These are phyloP conservation scores for Hycleus phaleratus DNA, from an alignment of 1,140 invertebrate species.

Conservation along the genomic window DNA sequence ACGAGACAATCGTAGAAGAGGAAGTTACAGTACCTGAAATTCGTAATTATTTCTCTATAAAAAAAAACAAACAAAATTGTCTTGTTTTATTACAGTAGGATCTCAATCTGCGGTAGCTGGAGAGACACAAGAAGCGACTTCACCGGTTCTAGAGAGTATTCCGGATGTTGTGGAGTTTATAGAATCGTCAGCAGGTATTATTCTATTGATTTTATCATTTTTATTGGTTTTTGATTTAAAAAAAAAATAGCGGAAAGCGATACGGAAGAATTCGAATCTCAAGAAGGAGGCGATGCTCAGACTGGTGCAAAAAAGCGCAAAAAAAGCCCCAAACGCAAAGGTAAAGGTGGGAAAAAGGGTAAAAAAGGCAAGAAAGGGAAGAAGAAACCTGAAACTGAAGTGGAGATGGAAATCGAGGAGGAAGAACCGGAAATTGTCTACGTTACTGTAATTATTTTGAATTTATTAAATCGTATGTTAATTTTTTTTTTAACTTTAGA, in stretches of 20 bases:
- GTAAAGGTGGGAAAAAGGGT: constrained; percentile 39
- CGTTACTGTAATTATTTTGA: constrained; percentile 43
- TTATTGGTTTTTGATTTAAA: no score
- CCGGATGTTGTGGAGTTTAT: no score
- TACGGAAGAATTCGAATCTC: no score
- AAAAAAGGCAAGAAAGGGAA: constrained; percentile 32
- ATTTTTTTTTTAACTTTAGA: constrained; percentile 39
- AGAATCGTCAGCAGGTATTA: no score
- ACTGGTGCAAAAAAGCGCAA: background rate
- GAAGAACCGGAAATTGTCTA: constrained; percentile 45
- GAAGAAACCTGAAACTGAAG: background rate
- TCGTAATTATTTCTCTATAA: constrained; percentile 28
- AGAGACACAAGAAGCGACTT: no score
- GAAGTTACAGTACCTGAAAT: constrained; percentile 43
- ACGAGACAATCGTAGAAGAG: constrained; percentile 42
- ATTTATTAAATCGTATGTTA: background rate
- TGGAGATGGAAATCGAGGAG: constrained; percentile 38
- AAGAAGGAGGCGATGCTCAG: no score
- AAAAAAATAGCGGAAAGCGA: no score
- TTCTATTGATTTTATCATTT: no score
- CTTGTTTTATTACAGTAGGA: no score
- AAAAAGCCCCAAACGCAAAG: constrained; percentile 29
- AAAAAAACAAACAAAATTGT: background rate
- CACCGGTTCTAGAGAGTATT: no score
- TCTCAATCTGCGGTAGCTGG: no score